These are phyloP conservation scores for Polietes domitor DNA, from an alignment of 2,888 invertebrate species.

Conservation along the genomic window DNA sequence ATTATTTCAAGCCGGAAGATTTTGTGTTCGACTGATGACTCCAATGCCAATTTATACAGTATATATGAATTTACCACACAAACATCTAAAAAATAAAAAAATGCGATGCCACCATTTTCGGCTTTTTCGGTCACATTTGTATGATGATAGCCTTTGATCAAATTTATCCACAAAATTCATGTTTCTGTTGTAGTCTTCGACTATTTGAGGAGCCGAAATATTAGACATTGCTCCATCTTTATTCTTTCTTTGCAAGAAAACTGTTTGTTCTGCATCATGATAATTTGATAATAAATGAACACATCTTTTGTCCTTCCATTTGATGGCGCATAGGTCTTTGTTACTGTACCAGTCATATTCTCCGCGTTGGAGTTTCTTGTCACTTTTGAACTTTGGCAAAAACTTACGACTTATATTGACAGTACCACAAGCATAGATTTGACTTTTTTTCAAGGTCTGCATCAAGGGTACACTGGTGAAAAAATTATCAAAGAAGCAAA, in stretches of 20 bases:
- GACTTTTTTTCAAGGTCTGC: constrained; percentile 4
- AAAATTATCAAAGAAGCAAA: constrained; percentile 34
- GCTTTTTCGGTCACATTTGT: constrained; percentile 21
- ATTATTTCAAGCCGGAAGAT: constrained; percentile 12
- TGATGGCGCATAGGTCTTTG: constrained; percentile 1
- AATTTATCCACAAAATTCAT: constrained; percentile 37
- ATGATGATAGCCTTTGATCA: constrained; percentile 39
- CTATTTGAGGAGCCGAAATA: constrained; percentile 20
- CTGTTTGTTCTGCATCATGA: constrained; percentile 28
- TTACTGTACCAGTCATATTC: constrained; percentile 22
- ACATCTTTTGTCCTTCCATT: constrained; percentile 31
- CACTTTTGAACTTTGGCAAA: neutral
- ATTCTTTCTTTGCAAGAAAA: constrained; percentile 19
- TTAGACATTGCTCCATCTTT: constrained; percentile 27
- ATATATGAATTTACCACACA: constrained; percentile 12
- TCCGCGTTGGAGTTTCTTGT: neutral
- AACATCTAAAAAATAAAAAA: constrained; percentile 24
- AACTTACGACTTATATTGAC: constrained; percentile 26
- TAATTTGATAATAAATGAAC: constrained; percentile 37
- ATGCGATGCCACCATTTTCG: constrained; percentile 51
- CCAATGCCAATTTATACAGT: constrained; percentile 12
- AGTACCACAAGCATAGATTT: constrained; percentile 33
- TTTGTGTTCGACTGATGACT: constrained; percentile 12
- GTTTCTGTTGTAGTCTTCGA: constrained; percentile 15
- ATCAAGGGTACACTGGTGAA: constrained; percentile 28